Evolutionary conservation across 2,113 vertebrate species (phyloP), one percentile per base, ranked within the genome.

Genomic region (Axis porcinus): DNA sequence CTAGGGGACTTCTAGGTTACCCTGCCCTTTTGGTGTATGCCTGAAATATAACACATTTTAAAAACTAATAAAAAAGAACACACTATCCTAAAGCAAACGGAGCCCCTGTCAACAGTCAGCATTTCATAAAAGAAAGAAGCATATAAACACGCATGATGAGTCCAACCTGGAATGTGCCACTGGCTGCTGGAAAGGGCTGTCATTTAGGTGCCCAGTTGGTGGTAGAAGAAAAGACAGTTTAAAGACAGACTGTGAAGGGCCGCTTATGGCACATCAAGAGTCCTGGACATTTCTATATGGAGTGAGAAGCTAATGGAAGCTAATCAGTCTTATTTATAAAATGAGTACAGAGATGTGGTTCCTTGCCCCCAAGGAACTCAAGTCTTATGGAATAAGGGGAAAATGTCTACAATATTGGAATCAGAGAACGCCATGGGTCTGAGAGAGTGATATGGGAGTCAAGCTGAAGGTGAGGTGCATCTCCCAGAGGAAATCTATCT

Each of bases 1-100:
- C 36, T 7, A 79, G 16, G 54, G 4, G 45, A 70, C 2, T 55
- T 33, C 45, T 89, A 21, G 1, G 47, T 82, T n/a, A 57, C 21
- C 58, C 0, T 76, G 8, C 36, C 86, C 50, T 50, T 62, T 25
- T 62, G 27, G 58, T 58, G 13, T 55, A 74, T 45, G 30, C 57
- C 57, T 89, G 74, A 62, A 94, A 57, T 89, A 87, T 40, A 78
- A 86, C 4, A 86, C 19, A 78, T 54, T 67, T 62, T 3, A 40
- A 52, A 93, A 94, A 88, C 3, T 55, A 89, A 94, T 78, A 88
- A 92, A 89, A 89, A 97, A 90, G 91, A 89, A 78, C 57, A 89
- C 13, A 17, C 17, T 91, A 55, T 57, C 33, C 86, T 50, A 36
- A 83, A 91, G 67, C 83, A 78, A 89, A 86, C 40, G 79, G 47